Percentiles rank a stretch among this genome's conserved stretches.
Evolutionary conservation across 2,113 vertebrate genomes (phyloP).

Genomic region (Scortum barcoo): DNA sequence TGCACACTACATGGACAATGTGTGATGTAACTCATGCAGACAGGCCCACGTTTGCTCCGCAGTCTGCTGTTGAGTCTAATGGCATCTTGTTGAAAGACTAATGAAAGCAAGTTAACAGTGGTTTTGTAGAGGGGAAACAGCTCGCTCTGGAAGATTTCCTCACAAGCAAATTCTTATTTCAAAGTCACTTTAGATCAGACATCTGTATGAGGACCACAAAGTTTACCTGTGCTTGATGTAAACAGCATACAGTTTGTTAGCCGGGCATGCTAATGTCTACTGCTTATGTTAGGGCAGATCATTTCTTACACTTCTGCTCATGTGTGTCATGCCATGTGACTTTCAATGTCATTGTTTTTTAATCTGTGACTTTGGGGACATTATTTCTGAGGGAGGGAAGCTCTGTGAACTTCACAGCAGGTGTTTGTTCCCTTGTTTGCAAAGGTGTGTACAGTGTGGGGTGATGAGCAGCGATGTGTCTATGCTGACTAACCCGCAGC

Average conservation of each 20-base stretch:
- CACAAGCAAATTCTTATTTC: background rate
- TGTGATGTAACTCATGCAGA: constrained; percentile 20
- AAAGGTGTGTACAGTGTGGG: too few relatives aligned
- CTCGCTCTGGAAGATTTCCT: background rate
- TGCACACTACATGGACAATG: constrained; percentile 27
- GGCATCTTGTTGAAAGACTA: constrained; percentile 25
- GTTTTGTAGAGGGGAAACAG: constrained; percentile 8
- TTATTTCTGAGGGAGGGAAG: constrained; percentile 5
- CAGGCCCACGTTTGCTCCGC: background rate
- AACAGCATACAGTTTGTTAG: background rate
- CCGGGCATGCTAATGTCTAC: background rate
- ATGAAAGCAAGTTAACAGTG: background rate
- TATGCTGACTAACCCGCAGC: constrained; percentile 33
- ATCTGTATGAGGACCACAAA: background rate
- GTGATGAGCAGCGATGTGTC: constrained; percentile 16
- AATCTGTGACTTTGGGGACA: background rate
- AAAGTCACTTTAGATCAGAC: background rate
- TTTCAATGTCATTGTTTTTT: constrained; percentile 18
- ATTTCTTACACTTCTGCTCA: background rate
- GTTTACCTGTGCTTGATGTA: background rate
- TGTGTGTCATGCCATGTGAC: background rate
- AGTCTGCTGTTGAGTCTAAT: constrained; percentile 4
- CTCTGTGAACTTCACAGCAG: constrained; percentile 40
- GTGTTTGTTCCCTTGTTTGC: too few relatives aligned
- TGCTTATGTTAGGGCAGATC: background rate